Percentiles rank a stretch among this genome's conserved stretches.
Evolutionary conservation across 2,113 vertebrate species (phyloP).

Genomic region (Notechis scutatus): DNA sequence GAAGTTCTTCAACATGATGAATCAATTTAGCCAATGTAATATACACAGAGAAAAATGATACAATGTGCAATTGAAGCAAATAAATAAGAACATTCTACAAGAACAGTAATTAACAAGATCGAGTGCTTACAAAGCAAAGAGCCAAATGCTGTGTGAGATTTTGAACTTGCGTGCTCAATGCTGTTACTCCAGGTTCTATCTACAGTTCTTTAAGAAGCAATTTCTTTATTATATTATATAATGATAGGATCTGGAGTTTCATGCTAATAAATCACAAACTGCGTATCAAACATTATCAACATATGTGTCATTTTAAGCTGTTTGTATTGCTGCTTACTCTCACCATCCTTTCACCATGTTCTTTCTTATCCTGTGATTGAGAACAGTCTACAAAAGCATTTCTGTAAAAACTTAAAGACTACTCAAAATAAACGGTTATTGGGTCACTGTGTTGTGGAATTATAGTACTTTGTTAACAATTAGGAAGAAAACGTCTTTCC

Average conservation of each 20-base stretch:
- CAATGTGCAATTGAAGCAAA: constrained; percentile 18
- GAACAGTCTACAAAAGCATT: neutral
- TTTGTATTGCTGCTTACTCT: neutral
- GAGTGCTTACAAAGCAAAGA: neutral
- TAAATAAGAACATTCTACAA: constrained; percentile 11
- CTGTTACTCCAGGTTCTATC: neutral
- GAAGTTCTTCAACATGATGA: neutral
- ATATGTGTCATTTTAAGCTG: neutral
- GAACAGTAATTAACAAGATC: neutral
- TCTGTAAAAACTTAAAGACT: neutral
- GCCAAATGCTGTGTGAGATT: neutral
- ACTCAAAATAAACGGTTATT: neutral
- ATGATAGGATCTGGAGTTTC: neutral
- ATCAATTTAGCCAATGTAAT: constrained; percentile 6
- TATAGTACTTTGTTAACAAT: neutral
- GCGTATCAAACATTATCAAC: neutral
- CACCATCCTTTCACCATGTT: neutral
- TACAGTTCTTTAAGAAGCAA: neutral
- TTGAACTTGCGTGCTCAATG: constrained; percentile 8
- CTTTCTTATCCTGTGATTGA: neutral
- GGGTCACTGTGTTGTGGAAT: neutral
- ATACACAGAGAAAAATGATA: neutral
- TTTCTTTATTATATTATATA: neutral
- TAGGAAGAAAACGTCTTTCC: neutral
- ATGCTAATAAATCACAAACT: neutral